These are phyloP conservation scores for Megaleporinus macrocephalus DNA, from an alignment of 2,113 vertebrate genomes.

Conservation along the genomic window DNA sequence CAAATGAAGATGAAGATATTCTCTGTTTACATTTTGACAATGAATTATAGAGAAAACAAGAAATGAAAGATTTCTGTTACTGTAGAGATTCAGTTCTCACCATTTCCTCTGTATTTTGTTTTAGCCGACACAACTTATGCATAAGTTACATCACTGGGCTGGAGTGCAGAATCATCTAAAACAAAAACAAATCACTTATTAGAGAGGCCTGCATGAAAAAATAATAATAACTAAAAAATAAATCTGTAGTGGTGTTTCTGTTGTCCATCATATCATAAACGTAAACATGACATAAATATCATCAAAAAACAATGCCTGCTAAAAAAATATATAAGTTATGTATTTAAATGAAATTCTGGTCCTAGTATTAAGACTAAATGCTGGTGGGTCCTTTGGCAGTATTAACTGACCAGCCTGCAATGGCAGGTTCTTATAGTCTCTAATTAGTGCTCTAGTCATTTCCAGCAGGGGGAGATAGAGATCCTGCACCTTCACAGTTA, in stretches of 20 bases:
- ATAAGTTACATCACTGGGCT: neutral
- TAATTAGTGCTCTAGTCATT: neutral
- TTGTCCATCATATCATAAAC: no score
- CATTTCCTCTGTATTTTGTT: neutral
- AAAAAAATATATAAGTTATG: no score
- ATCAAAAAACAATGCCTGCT: no score
- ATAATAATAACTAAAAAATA: no score
- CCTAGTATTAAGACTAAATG: neutral
- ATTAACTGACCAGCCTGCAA: neutral
- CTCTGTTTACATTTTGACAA: no score
- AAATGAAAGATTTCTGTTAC: neutral
- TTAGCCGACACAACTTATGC: neutral
- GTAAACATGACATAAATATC: no score
- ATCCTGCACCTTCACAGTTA: neutral
- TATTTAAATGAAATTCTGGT: no score
- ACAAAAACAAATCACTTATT: neutral
- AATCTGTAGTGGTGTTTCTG: no score
- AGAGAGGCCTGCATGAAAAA: no score
- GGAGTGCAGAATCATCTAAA: neutral
- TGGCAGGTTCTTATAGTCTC: neutral
- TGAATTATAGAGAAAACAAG: no score
- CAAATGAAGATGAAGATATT: no score
- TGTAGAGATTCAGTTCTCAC: neutral
- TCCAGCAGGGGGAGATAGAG: neutral
- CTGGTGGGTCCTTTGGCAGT: neutral